phyloP scores from a whole-genome alignment of 2,888 invertebrate species.

The Latrodectus elegans region DNA sequence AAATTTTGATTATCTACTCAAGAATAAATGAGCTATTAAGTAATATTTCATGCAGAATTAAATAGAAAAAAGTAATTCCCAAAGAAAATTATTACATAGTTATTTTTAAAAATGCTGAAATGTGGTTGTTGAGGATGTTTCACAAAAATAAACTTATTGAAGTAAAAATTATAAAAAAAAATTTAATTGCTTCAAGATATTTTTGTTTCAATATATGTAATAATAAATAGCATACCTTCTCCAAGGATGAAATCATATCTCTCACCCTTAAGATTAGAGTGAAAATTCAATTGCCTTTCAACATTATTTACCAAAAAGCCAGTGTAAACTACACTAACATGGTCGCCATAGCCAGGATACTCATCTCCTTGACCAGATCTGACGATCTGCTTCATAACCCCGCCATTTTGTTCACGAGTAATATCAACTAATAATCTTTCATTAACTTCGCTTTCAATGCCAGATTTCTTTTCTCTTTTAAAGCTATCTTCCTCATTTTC shows the following conservation, averaged over 20 bases:
- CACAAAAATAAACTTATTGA: no score
- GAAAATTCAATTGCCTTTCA: slow-evolving; percentile 82
- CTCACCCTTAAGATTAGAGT: slow-evolving; percentile 89
- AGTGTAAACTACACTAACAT: slow-evolving; percentile 88
- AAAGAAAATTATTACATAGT: no score
- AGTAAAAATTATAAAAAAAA: background rate
- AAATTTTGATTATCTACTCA: no score
- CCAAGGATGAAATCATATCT: slow-evolving; percentile 92
- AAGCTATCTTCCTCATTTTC: no score
- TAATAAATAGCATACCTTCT: slow-evolving; percentile 79
- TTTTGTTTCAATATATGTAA: background rate
- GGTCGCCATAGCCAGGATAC: slow-evolving; percentile 83
- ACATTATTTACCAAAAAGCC: slow-evolving; percentile 88
- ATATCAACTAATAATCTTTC: slow-evolving; percentile 77
- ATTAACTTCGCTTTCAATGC: no score
- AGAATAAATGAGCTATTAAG: no score
- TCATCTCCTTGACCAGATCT: slow-evolving; percentile 84
- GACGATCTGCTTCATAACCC: slow-evolving; percentile 85
- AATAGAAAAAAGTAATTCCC: no score
- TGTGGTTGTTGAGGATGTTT: no score
- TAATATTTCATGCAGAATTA: no score
- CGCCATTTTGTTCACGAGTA: slow-evolving; percentile 82
- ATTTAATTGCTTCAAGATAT: background rate
- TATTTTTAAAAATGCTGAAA: no score
- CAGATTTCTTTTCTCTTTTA: no score